Evolutionary conservation across 2,797 vertebrate species (phyloP).

Genomic region (Onychomys arenicola): DNA sequence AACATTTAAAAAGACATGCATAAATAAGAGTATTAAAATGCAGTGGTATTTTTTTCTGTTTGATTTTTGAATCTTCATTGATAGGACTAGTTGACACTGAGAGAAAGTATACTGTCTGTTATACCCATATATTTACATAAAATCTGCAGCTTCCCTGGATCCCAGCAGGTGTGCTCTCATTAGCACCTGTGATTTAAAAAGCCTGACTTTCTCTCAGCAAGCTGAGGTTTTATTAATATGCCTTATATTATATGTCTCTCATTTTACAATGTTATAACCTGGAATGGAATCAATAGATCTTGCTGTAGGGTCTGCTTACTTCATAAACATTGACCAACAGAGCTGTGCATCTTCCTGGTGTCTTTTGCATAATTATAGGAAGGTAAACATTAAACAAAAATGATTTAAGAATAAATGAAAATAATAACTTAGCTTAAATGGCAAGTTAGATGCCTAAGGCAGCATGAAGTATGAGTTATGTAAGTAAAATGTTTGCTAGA

Average conservation of each 20-base stretch:
- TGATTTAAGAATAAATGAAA: slow-evolving; percentile 63
- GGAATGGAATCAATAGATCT: slow-evolving; percentile 59
- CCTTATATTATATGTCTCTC: background rate
- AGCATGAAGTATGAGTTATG: background rate
- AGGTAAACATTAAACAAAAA: slow-evolving; percentile 68
- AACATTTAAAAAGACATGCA: background rate
- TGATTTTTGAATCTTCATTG: background rate
- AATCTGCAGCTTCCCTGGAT: background rate
- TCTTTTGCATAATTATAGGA: slow-evolving; percentile 24
- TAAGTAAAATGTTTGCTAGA: slow-evolving; percentile 9
- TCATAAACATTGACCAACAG: slow-evolving; percentile 41
- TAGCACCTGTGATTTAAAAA: slow-evolving; percentile 61
- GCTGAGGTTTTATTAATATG: slow-evolving; percentile 69
- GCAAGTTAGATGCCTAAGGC: background rate
- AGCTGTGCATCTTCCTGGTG: background rate
- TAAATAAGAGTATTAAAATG: background rate
- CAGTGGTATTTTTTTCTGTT: background rate
- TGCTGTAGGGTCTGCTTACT: slow-evolving; percentile 50
- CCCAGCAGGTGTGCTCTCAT: slow-evolving; percentile 45
- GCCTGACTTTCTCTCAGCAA: slow-evolving; percentile 4
- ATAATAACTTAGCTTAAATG: slow-evolving; percentile 32
- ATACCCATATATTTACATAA: background rate
- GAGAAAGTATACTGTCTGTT: background rate
- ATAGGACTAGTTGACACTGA: background rate
- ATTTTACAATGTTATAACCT: slow-evolving; percentile 27